Evolutionary conservation across 2,113 vertebrate species (phyloP), one percentile per base, ranked within the genome.

Genomic region (Ophthalmolycus amberensis): DNA sequence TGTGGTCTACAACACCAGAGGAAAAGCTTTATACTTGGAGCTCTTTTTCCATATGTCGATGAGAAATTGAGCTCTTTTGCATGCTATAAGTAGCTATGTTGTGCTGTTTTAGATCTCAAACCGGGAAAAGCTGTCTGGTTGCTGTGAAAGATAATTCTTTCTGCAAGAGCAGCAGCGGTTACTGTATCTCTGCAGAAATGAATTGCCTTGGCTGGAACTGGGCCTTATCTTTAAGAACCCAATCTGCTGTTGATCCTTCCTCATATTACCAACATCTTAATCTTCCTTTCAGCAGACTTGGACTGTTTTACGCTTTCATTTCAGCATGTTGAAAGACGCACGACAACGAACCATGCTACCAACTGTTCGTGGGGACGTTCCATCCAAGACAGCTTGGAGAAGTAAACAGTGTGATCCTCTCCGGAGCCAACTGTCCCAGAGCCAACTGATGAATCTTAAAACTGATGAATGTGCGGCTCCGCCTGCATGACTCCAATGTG

Each of bases 171-270:
- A 37, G 10, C 4, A 22, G 56, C 14, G 64, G 73, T 60, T 63
- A 54, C 52, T 70, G 42, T 40, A 69, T 64, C 52, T 79, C 15
- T 66, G n/a, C 18, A 73, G 16, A n/a, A 65, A 60, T 59, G 27
- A 81, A 76, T 11, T 59, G 52, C 52, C 52, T 11, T 25, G 52
- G 9, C 52, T 25, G 56, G 64, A 71, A n/a, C 46, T 25, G 67
- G 9, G 6, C 1, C 63, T 77, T 20, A 16, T 82, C 50, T 59
- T 27, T 74, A 59, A 59, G 34, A 71, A 71, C 14, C 34, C 50
- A 64, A 71, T 83, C 71, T 60, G 54, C 58, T 73, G 9, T 14
- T 66, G 67, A 34, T 58, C 77, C 69, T 42, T 52, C 0, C 18
- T 32, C 56, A 27, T 46, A 71, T 40, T 12, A 32, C 44, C 18